phyloP scores from a whole-genome alignment of 2,888 invertebrate species.

The Sarcophaga subvicina region DNA sequence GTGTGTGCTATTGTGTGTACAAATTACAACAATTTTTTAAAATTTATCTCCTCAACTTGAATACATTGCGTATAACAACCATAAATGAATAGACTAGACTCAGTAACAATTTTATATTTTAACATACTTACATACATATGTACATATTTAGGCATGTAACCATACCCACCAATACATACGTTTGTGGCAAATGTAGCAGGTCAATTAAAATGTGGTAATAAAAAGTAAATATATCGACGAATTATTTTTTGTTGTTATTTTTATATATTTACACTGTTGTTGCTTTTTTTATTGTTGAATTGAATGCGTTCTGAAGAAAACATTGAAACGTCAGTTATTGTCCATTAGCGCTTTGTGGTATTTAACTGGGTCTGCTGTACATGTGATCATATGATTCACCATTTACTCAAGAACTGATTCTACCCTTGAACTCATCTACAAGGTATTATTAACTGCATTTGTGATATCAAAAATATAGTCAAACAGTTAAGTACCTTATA shows the following conservation, averaged over 20 bases:
- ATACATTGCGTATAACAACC: constrained; percentile 6
- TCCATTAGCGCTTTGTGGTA: too few relatives aligned
- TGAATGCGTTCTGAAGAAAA: too few relatives aligned
- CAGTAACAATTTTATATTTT: not conserved
- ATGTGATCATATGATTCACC: too few relatives aligned
- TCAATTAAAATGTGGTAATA: constrained; percentile 49
- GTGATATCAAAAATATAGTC: too few relatives aligned
- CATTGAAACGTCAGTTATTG: too few relatives aligned
- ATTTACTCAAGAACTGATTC: too few relatives aligned
- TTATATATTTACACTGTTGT: not conserved
- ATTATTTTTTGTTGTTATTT: constrained; percentile 52
- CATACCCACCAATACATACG: not conserved
- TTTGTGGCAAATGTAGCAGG: constrained; percentile 14
- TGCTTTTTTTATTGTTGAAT: not conserved
- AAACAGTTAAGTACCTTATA: too few relatives aligned
- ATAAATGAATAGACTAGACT: constrained; percentile 14
- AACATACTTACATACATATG: not conserved
- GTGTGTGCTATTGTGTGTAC: not conserved
- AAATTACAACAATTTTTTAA: constrained; percentile 10
- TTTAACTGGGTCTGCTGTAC: too few relatives aligned
- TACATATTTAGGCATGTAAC: not conserved
- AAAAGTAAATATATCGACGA: constrained; percentile 1
- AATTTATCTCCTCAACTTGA: constrained; percentile 44
- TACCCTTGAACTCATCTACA: too few relatives aligned
- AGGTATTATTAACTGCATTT: too few relatives aligned